These are phyloP conservation scores for Volucella zonaria DNA, from an alignment of 2,888 invertebrate species.

Conservation along the genomic window DNA sequence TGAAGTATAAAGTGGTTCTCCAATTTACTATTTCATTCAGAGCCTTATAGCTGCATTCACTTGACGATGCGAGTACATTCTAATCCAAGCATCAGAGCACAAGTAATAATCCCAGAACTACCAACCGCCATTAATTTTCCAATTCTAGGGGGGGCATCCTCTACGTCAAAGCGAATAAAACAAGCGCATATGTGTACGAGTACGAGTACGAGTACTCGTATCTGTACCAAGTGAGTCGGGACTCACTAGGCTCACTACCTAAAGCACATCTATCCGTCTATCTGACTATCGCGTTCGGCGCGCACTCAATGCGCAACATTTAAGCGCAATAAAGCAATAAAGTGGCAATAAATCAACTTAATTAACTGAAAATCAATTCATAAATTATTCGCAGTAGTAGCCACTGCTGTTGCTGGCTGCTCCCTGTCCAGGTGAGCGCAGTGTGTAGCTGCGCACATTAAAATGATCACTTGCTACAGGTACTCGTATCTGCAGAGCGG, in stretches of 20 bases:
- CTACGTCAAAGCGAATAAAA: conserved; percentile 56
- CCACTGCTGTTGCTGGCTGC: not conserved
- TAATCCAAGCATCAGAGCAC: conserved; percentile 51
- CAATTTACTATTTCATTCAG: not conserved
- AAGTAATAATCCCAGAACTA: conserved; percentile 57
- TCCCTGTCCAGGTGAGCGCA: conserved; percentile 48
- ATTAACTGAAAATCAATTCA: conserved; percentile 81
- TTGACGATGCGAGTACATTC: conserved; percentile 29
- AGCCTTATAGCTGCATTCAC: not conserved
- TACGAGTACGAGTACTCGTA: no score
- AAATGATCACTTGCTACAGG: conserved; percentile 67
- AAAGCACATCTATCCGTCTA: conserved; percentile 37
- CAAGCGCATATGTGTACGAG: conserved; percentile 24
- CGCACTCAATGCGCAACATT: conserved; percentile 76
- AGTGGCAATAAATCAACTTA: conserved; percentile 80
- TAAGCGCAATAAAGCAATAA: conserved; percentile 78
- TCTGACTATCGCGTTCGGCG: conserved; percentile 48
- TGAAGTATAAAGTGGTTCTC: not conserved
- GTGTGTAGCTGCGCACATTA: conserved; percentile 71
- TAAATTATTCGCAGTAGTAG: conserved; percentile 76
- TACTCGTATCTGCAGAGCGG: conserved; percentile 34
- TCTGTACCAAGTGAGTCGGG: conserved; percentile 33
- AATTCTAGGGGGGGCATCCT: conserved; percentile 11
- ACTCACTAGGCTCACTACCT: not conserved
- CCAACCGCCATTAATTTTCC: conserved; percentile 53